Evolutionary conservation across 2,113 vertebrate species (phyloP).

Genomic region (Campylorhamphus procurvoides): DNA sequence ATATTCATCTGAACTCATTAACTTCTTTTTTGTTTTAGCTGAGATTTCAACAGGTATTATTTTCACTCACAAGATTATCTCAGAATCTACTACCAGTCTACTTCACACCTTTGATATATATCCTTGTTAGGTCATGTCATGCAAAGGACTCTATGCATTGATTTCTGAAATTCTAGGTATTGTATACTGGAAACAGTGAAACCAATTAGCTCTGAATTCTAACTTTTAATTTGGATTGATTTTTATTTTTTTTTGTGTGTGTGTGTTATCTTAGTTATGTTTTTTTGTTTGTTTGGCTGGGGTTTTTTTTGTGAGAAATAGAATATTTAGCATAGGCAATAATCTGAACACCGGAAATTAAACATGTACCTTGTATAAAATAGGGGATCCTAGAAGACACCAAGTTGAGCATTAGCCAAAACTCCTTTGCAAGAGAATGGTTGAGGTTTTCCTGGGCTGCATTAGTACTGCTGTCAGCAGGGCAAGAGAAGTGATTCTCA

Average conservation of each 20-base stretch:
- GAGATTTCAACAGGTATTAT: neutral
- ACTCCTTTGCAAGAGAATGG: neutral
- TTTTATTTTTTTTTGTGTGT: no score
- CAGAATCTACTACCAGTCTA: neutral
- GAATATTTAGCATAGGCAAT: neutral
- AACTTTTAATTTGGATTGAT: neutral
- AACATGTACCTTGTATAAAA: neutral
- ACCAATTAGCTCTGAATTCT: neutral
- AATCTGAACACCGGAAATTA: neutral
- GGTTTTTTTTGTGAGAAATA: neutral
- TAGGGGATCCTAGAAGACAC: neutral
- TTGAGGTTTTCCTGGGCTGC: neutral
- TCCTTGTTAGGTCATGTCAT: rapidly evolving
- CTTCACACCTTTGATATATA: neutral
- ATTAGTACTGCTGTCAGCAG: neutral
- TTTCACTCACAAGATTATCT: neutral
- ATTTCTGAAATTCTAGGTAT: neutral
- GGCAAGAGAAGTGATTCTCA: neutral
- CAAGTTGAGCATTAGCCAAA: neutral
- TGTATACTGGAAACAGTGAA: neutral
- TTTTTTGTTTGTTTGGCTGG: neutral
- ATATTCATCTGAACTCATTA: neutral
- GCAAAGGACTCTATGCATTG: neutral
- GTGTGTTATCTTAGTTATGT: neutral
- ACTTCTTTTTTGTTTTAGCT: neutral